These are phyloP conservation scores for Tinamus guttatus DNA, from an alignment of 2,113 vertebrate genomes.

Conservation along the genomic window DNA sequence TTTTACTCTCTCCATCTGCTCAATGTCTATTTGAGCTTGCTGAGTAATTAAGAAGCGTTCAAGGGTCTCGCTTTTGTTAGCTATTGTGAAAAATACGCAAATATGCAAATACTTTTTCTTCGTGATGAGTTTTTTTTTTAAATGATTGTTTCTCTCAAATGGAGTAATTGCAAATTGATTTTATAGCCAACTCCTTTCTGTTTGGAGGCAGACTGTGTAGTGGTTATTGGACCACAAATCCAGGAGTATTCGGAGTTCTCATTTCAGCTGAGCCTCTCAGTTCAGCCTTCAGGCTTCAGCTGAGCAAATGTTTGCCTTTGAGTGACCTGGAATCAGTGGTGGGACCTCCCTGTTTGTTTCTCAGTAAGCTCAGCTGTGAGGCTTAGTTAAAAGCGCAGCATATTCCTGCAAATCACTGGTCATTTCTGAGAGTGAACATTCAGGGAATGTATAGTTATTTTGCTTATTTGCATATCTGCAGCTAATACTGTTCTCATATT, in stretches of 20 bases:
- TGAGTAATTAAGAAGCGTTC: background rate
- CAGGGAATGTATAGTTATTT: background rate
- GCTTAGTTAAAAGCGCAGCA: background rate
- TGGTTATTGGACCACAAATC: slow-evolving; percentile 18
- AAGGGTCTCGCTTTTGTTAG: background rate
- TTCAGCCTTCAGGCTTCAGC: too few relatives aligned
- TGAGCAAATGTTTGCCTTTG: slow-evolving; percentile 10
- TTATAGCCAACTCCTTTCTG: background rate
- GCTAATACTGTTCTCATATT: background rate
- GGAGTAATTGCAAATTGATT: slow-evolving; percentile 42
- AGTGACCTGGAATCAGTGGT: slow-evolving; percentile 1
- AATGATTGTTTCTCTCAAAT: background rate
- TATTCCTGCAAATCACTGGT: background rate
- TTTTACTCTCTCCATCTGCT: background rate
- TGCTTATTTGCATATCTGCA: background rate
- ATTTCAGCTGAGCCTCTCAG: background rate
- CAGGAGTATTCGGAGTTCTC: background rate
- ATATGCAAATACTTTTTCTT: too few relatives aligned
- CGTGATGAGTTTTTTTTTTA: background rate
- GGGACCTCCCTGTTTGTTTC: background rate
- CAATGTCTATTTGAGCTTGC: background rate
- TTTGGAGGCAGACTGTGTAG: slow-evolving; percentile 21
- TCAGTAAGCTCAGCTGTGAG: background rate
- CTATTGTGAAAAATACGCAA: background rate
- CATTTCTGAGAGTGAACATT: background rate